phyloP scores from a whole-genome alignment of 2,797 vertebrate species.

The Xenentodon cancila region DNA sequence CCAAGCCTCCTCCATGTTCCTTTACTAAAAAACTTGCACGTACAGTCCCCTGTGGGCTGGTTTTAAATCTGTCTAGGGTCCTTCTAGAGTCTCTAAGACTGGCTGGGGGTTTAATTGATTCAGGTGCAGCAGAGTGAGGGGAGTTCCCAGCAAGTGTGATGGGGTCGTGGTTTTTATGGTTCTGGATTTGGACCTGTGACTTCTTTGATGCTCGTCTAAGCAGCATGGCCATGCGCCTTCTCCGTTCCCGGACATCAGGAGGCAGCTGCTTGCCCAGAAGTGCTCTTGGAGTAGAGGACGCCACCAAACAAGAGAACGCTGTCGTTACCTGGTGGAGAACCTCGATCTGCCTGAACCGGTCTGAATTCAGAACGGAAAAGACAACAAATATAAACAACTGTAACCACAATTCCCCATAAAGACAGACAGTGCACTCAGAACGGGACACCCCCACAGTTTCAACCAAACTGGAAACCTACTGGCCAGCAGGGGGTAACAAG shows the following conservation, averaged over 20 bases:
- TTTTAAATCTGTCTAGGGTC: slow-evolving; percentile 30
- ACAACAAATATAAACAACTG: background rate
- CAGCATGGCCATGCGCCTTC: slow-evolving; percentile 70
- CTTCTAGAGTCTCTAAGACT: slow-evolving; percentile 30
- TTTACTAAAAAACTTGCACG: slow-evolving; percentile 54
- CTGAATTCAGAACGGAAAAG: slow-evolving; percentile 53
- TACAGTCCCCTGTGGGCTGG: slow-evolving; percentile 15
- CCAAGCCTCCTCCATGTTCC: slow-evolving; percentile 36
- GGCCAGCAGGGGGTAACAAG: no score
- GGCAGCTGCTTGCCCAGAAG: slow-evolving; percentile 24
- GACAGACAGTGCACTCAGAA: background rate
- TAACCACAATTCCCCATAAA: background rate
- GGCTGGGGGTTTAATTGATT: background rate
- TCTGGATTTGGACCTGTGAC: slow-evolving; percentile 36
- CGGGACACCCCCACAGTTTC: no score
- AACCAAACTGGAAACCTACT: no score
- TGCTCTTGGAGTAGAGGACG: slow-evolving; percentile 6
- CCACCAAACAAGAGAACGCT: slow-evolving; percentile 82
- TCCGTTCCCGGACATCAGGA: slow-evolving; percentile 51
- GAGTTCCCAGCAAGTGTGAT: background rate
- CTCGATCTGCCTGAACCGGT: slow-evolving; percentile 85
- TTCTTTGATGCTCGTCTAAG: slow-evolving; percentile 79
- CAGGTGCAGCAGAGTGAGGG: slow-evolving; percentile 1
- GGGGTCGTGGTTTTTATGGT: background rate
- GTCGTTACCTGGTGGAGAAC: slow-evolving; percentile 84